Conservation (phyloP, 2,797 vertebrate species). For the Pogonophryne albipinna region DNA sequence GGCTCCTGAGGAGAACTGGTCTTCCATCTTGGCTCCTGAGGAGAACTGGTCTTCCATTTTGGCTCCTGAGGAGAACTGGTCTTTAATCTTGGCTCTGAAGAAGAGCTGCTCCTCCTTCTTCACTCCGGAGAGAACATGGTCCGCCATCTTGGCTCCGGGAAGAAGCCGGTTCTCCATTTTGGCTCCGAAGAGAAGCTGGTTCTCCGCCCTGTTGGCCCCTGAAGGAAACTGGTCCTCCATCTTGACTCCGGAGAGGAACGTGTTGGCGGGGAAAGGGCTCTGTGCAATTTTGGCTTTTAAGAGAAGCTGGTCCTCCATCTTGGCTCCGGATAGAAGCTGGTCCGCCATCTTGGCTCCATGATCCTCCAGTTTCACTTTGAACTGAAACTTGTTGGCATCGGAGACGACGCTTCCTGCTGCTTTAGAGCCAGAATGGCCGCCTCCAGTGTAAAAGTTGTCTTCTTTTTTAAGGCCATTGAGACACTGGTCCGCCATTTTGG, state of each 20-base stretch:
- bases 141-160: slow-evolving; percentile 31
- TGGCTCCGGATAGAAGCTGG: slow-evolving; percentile 22
- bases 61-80: slow-evolving; percentile 50
- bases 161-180: slow-evolving; percentile 19
- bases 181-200: not conserved
- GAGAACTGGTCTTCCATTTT: slow-evolving; percentile 34
- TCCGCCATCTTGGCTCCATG: slow-evolving; percentile 29
- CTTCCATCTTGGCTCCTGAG: slow-evolving; percentile 68
- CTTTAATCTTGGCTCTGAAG: slow-evolving; percentile 35
- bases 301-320: slow-evolving; percentile 40
- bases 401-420: not conserved
- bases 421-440: slow-evolving; percentile 11
- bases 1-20: slow-evolving; percentile 61
- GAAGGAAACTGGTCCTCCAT: slow-evolving; percentile 36
- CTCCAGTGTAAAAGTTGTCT: slow-evolving; percentile 29
- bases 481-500: slow-evolving; percentile 54
- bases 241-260: slow-evolving; percentile 37
- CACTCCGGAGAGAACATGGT: slow-evolving; percentile 24
- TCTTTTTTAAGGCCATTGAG: slow-evolving; percentile 51
- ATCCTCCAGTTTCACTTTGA: slow-evolving; percentile 52
- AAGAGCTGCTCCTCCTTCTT: slow-evolving; percentile 61
- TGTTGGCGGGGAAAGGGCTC: slow-evolving; percentile 30
- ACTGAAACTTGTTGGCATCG: slow-evolving; percentile 30
- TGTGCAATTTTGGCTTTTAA: slow-evolving; percentile 45
- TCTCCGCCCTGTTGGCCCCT: slow-evolving; percentile 11